Evolutionary conservation across 2,888 invertebrate genomes (phyloP).

Genomic region (Lobophora halterata): DNA sequence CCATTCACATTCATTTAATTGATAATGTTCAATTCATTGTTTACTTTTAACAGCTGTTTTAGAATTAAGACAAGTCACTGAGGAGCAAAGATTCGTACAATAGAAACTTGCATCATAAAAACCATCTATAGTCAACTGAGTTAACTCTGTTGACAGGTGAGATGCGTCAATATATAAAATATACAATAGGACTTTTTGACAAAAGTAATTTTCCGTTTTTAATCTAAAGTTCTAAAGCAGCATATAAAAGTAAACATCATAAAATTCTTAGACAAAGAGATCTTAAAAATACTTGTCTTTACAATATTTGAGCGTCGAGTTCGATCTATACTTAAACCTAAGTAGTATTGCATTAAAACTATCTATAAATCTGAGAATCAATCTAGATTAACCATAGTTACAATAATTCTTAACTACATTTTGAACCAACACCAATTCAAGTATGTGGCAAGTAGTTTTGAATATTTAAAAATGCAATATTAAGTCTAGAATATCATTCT

Average conservation of each 20-base stretch:
- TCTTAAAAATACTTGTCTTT: constrained; percentile 52
- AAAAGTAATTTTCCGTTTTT: constrained; percentile 10
- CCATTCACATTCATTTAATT: constrained; percentile 15
- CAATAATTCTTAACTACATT: too few species aligned
- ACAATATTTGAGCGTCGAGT: constrained; percentile 60
- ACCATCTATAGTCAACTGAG: too few species aligned
- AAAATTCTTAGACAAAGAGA: constrained; percentile 39
- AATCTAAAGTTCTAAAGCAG: constrained; percentile 6
- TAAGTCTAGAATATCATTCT: too few species aligned
- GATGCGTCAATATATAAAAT: too few species aligned
- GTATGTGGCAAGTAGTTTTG: too few species aligned
- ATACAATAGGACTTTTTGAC: too few species aligned
- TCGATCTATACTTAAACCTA: constrained; percentile 34
- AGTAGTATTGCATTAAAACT: constrained; percentile 28
- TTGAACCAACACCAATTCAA: too few species aligned
- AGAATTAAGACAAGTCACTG: too few species aligned
- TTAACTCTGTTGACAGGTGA: too few species aligned
- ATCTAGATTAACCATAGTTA: background rate
- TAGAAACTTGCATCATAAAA: too few species aligned
- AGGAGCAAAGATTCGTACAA: too few species aligned
- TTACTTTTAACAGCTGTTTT: constrained; percentile 21
- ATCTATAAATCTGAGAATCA: constrained; percentile 13
- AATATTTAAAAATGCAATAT: too few species aligned
- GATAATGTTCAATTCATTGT: constrained; percentile 14
- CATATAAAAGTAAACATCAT: constrained; percentile 28